A percentile compares a stretch with the other conserved stretches of the same genome.
Evolutionary conservation across 2,888 invertebrate species (phyloP).

Genomic region (Leucoma salicis): DNA sequence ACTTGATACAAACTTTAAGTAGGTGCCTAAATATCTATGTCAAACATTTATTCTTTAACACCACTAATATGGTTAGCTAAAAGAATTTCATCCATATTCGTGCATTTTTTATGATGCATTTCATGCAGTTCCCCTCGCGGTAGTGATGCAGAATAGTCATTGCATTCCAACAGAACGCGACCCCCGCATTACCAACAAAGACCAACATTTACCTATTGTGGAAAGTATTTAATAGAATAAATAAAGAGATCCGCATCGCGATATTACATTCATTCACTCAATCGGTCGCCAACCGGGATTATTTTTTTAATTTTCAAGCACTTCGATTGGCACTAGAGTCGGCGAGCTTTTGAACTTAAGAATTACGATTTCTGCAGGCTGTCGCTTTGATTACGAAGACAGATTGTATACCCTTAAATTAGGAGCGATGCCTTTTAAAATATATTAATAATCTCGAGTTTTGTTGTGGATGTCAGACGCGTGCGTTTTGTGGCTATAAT

Average conservation of each 20-base stretch:
- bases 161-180: slow-evolving; percentile 41
- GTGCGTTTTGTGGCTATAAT: slow-evolving; percentile 25
- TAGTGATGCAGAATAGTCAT: slow-evolving; percentile 32
- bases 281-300: slow-evolving; percentile 49
- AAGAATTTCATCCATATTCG: slow-evolving; percentile 25
- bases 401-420: slow-evolving; percentile 39
- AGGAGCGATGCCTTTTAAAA: slow-evolving; percentile 34
- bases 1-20: too few relatives aligned
- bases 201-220: slow-evolving; percentile 55
- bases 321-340: slow-evolving; percentile 73
- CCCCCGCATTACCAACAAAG: slow-evolving; percentile 66
- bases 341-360: slow-evolving; percentile 63
- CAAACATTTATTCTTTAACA: too few relatives aligned
- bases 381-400: slow-evolving; percentile 37
- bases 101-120: slow-evolving; percentile 7
- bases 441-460: slow-evolving; percentile 35
- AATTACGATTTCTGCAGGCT: slow-evolving; percentile 43
- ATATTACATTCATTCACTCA: slow-evolving; percentile 66
- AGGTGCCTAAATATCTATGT: too few relatives aligned
- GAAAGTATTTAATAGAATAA: slow-evolving; percentile 65
- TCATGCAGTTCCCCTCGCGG: slow-evolving; percentile 24
- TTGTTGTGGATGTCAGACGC: slow-evolving; percentile 29
- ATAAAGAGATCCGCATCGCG: slow-evolving; percentile 70
- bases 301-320: slow-evolving; percentile 52
- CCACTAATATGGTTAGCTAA: slow-evolving; percentile 4